Percentiles rank a stretch among this genome's conserved stretches.
Conservation (phyloP, 2,797 vertebrate genomes). For the Myotis findleyi region DNA sequence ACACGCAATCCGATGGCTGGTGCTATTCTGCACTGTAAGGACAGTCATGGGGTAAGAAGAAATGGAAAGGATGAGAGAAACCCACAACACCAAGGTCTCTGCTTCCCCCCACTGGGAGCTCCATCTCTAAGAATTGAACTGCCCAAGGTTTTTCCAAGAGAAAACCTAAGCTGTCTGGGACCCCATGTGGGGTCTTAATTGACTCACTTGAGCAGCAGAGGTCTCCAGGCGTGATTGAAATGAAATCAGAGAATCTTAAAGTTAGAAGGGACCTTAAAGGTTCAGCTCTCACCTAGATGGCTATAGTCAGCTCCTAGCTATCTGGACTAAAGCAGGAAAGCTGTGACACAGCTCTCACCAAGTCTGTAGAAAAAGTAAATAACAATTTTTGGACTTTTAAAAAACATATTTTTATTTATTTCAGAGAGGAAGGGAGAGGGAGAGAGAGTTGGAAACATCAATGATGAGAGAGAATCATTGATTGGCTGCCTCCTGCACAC, state of each 20-base stretch:
- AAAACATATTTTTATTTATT: no score
- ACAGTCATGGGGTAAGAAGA: not conserved
- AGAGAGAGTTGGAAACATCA: no score
- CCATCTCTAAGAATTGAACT: not conserved
- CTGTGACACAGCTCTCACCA: not conserved
- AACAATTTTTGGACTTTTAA: slow-evolving; percentile 1
- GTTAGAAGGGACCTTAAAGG: not conserved
- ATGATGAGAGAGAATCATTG: no score
- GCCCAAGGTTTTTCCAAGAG: slow-evolving; percentile 1
- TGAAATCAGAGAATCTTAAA: not conserved
- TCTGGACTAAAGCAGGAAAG: not conserved
- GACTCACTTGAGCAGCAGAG: not conserved
- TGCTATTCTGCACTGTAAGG: not conserved
- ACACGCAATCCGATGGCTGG: not conserved
- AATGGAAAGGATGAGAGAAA: not conserved
- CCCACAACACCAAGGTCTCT: not conserved
- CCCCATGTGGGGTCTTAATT: not conserved
- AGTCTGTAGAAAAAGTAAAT: not conserved
- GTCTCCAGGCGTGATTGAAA: not conserved
- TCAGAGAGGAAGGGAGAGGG: no score
- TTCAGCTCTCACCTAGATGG: not conserved
- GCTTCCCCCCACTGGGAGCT: not conserved
- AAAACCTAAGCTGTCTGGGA: not conserved
- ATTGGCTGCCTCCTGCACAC: no score
- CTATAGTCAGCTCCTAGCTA: not conserved